Evolutionary conservation across 2,888 invertebrate genomes (phyloP).

Genomic region (Tineola bisselliella): DNA sequence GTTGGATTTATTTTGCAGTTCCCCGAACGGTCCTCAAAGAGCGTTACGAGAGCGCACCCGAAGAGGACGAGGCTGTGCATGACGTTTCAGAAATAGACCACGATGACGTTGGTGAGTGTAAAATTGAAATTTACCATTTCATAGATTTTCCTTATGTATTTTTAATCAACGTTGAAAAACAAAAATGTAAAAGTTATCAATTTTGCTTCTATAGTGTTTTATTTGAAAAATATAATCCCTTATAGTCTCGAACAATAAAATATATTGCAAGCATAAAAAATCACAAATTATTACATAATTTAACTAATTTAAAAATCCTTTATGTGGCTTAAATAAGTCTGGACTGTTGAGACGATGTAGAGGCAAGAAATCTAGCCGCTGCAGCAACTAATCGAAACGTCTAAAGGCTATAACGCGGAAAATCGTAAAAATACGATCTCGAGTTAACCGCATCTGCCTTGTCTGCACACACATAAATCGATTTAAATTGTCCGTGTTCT

Average conservation of each 20-base stretch:
- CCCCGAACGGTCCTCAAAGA: conserved; percentile 85
- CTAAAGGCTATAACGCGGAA: conserved; percentile 1
- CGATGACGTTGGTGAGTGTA: conserved; percentile 63
- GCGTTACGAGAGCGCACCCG: conserved; percentile 80
- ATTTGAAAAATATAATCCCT: too few species aligned
- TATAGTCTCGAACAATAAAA: too few species aligned
- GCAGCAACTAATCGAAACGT: neutral
- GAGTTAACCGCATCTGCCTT: neutral
- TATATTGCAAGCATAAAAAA: too few species aligned
- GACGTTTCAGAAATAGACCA: conserved; percentile 56
- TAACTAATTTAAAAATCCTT: too few species aligned
- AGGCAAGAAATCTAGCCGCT: neutral
- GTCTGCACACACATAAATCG: conserved; percentile 11
- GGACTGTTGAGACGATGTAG: neutral
- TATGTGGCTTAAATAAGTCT: neutral
- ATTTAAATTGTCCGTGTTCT: conserved; percentile 10
- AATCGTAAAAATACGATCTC: conserved; percentile 7
- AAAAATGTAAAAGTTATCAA: neutral
- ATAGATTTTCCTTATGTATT: neutral
- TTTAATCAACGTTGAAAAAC: neutral
- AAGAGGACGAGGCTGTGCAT: conserved; percentile 78
- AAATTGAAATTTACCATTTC: neutral
- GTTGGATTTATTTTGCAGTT: conserved; percentile 66
- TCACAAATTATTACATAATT: too few species aligned
- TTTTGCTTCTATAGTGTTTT: too few species aligned